Evolutionary conservation across 2,113 vertebrate genomes (phyloP).

Genomic region (Suricata suricatta): DNA sequence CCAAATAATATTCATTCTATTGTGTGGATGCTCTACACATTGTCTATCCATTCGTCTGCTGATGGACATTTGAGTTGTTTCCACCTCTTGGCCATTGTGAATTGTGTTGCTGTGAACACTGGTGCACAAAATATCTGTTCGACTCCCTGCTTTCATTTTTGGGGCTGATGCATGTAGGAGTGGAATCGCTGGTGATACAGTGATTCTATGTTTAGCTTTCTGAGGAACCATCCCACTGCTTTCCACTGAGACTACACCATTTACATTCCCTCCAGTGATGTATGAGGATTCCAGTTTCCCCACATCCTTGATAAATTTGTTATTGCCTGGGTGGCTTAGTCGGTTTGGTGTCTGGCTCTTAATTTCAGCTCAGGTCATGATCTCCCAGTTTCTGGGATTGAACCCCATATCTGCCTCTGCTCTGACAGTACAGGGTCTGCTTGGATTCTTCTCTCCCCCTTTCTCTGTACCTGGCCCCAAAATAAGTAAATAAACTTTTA

Average conservation of each 20-base stretch:
- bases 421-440: too few relatives aligned
- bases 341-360: too few relatives aligned
- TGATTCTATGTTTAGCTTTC: neutral
- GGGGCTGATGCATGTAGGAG: neutral
- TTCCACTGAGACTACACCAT: neutral
- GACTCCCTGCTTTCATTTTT: neutral
- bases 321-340: neutral
- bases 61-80: neutral
- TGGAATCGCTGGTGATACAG: neutral
- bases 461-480: too few relatives aligned
- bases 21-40: neutral
- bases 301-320: neutral
- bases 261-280: neutral
- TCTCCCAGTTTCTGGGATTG: too few relatives aligned
- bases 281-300: neutral
- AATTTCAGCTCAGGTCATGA: too few relatives aligned
- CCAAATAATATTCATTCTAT: neutral
- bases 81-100: neutral
- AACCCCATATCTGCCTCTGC: too few relatives aligned
- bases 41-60: neutral
- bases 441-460: too few relatives aligned
- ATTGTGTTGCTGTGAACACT: neutral
- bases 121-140: neutral
- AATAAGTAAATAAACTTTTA: too few relatives aligned
- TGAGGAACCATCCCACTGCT: neutral